A percentile compares a stretch with the other conserved stretches of the same genome.
Conservation (phyloP, 2,113 vertebrate species). For the Empidonax alnorum region DNA sequence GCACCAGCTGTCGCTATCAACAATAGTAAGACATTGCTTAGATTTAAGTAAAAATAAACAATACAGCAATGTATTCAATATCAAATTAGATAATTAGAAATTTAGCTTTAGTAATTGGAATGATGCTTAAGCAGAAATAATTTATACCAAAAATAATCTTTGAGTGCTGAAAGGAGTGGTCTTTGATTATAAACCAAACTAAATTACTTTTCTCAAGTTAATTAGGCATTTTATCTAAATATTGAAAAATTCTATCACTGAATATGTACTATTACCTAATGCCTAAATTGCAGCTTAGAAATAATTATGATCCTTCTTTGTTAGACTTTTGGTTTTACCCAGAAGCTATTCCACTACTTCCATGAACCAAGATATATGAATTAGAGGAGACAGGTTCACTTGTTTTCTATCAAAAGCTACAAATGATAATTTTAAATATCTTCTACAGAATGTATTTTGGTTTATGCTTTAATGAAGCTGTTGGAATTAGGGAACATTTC, state of each 20-base stretch:
- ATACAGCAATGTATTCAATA: not conserved
- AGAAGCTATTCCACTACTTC: not conserved
- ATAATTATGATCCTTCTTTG: not conserved
- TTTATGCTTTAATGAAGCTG: not conserved
- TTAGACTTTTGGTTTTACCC: not conserved
- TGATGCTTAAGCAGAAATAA: not conserved
- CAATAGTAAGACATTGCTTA: not conserved
- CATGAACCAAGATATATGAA: not conserved
- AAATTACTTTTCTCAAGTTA: not conserved
- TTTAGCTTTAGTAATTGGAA: not conserved
- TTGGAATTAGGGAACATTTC: not conserved
- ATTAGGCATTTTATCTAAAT: not conserved
- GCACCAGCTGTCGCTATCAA: not conserved
- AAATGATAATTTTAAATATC: not conserved
- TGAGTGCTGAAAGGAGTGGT: not conserved
- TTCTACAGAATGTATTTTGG: not conserved
- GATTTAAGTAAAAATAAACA: not conserved
- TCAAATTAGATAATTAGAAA: not conserved
- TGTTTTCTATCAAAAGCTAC: not conserved
- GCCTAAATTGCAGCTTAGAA: not conserved
- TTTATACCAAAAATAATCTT: not conserved
- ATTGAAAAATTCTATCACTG: not conserved
- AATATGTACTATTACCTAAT: not conserved
- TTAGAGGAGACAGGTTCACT: not conserved
- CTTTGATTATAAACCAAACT: not conserved